Conservation (phyloP, 2,888 invertebrate species). For the Coelinius sp. region DNA sequence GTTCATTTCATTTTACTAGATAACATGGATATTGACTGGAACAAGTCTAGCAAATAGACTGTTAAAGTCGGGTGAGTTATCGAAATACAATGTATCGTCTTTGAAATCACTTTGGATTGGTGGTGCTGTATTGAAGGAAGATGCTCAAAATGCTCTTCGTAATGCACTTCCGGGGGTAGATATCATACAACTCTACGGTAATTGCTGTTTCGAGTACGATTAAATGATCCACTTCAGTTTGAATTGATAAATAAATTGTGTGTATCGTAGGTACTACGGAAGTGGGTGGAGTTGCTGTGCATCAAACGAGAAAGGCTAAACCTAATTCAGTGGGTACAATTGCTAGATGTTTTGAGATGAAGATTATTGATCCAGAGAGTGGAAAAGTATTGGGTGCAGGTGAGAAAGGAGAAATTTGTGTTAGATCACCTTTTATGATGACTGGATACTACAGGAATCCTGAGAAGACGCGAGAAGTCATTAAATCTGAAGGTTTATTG, state of each 20-base stretch:
- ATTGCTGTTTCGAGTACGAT: background rate
- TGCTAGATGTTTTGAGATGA: conserved; percentile 47
- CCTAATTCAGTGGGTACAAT: conserved; percentile 56
- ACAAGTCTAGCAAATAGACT: conserved; percentile 49
- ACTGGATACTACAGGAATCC: conserved; percentile 49
- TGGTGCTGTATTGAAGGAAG: conserved; percentile 52
- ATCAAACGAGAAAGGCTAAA: conserved; percentile 42
- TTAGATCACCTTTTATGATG: conserved; percentile 50
- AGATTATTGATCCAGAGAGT: conserved; percentile 50
- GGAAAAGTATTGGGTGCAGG: conserved; percentile 48
- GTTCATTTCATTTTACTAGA: conserved; percentile 40
- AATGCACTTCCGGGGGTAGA: conserved; percentile 45
- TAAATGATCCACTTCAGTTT: background rate
- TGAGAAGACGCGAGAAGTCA: conserved; percentile 43
- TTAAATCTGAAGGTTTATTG: conserved; percentile 52
- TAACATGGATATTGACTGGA: conserved; percentile 51
- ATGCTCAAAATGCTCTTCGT: conserved; percentile 45
- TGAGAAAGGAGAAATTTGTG: conserved; percentile 48
- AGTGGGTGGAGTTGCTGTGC: conserved; percentile 41
- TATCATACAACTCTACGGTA: conserved; percentile 55
- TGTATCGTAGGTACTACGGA: conserved; percentile 60
- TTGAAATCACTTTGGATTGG: conserved; percentile 49
- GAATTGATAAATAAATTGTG: background rate
- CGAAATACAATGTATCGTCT: conserved; percentile 51
- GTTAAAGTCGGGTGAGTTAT: conserved; percentile 47